phyloP scores from a whole-genome alignment of 2,888 invertebrate species.

The Andrena hattorfiana region DNA sequence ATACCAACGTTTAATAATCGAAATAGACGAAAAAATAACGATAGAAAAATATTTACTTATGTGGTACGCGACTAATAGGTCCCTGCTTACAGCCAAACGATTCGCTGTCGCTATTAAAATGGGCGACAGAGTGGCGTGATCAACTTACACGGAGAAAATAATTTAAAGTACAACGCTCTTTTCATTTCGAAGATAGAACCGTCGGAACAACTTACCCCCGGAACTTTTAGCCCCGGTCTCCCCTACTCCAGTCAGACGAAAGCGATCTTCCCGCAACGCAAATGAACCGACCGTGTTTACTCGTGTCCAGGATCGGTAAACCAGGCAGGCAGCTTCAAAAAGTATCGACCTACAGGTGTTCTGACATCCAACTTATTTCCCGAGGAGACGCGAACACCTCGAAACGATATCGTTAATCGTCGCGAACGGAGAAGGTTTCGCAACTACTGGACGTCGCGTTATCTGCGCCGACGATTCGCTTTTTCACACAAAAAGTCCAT shows the following conservation, averaged over 20 bases:
- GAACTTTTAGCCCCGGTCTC: too few relatives aligned
- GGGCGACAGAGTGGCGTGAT: too few relatives aligned
- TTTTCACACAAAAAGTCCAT: conserved; percentile 9
- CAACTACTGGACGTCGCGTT: conserved; percentile 5
- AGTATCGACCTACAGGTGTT: not conserved
- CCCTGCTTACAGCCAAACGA: too few relatives aligned
- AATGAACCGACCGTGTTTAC: not conserved
- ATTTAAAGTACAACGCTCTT: too few relatives aligned
- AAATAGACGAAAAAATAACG: too few relatives aligned
- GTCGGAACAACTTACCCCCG: too few relatives aligned
- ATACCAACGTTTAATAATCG: too few relatives aligned
- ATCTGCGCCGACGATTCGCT: not conserved
- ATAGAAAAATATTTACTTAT: too few relatives aligned
- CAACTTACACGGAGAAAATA: too few relatives aligned
- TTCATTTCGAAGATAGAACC: too few relatives aligned
- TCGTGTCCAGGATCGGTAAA: not conserved
- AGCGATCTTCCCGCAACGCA: not conserved
- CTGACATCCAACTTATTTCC: not conserved
- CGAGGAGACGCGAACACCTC: not conserved
- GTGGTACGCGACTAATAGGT: too few relatives aligned
- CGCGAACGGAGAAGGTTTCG: conserved; percentile 5
- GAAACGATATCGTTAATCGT: not conserved
- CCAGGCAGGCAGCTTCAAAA: not conserved
- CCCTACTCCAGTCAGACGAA: not conserved
- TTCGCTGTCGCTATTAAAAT: too few relatives aligned